A percentile compares a stretch with the other conserved stretches of the same genome.
Evolutionary conservation across 30 jellyfish, hydroid and myxozoan species (phyloP).

Genomic region (Aurelia sp.): DNA sequence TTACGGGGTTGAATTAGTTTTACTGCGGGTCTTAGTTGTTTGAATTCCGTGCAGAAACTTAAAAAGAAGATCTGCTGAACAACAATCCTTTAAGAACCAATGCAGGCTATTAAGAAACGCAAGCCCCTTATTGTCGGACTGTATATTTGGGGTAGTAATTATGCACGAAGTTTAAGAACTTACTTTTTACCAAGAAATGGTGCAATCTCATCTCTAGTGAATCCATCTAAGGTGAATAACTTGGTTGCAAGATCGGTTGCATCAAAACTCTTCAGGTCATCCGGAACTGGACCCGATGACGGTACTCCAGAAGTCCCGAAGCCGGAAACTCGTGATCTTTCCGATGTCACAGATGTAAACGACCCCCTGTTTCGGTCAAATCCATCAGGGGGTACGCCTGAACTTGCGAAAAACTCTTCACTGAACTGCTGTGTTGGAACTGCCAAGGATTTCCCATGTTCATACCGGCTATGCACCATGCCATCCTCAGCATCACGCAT

Average conservation of each 20-base stretch:
- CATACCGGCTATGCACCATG: slow-evolving; percentile 60
- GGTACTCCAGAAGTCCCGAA: slow-evolving; percentile 2
- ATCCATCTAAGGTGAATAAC: slow-evolving; percentile 86
- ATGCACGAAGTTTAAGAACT: slow-evolving; percentile 14
- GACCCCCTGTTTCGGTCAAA: slow-evolving; percentile 29
- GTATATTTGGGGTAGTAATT: no score
- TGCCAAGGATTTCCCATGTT: slow-evolving; percentile 58
- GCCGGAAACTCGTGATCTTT: slow-evolving; percentile 36
- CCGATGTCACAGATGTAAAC: slow-evolving; percentile 34
- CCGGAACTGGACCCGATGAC: slow-evolving; percentile 24
- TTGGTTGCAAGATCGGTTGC: slow-evolving; percentile 95
- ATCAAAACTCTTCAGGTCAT: slow-evolving; percentile 54
- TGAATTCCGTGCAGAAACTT: no score
- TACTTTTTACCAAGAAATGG: slow-evolving; percentile 96
- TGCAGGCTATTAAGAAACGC: no score
- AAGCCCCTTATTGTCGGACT: no score
- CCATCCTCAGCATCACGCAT: slow-evolving; percentile 68
- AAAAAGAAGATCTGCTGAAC: no score
- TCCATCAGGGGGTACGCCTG: not conserved
- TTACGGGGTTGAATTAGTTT: no score
- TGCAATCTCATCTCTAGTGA: slow-evolving; percentile 87
- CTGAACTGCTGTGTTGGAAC: slow-evolving; percentile 48
- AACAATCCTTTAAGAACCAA: no score
- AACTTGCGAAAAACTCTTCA: slow-evolving; percentile 29
- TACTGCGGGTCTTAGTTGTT: no score